Conservation (phyloP, 2,113 vertebrate genomes). For the Ammospiza caudacuta region DNA sequence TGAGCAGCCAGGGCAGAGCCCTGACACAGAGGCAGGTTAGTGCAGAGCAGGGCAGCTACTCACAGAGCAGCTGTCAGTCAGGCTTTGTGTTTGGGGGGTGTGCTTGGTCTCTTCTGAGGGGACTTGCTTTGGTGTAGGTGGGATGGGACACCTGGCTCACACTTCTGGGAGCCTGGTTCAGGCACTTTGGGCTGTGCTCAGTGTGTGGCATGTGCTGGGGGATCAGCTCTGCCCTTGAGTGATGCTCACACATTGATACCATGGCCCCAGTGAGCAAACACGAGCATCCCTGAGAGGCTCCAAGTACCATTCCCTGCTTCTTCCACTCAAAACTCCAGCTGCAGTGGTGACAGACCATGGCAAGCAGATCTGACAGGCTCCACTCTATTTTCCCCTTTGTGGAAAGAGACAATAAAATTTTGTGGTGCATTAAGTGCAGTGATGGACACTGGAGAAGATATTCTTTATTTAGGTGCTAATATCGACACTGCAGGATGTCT, state of each 20-base stretch:
- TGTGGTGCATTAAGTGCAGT: not conserved
- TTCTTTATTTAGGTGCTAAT: not conserved
- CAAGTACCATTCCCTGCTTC: not conserved
- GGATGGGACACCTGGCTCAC: not conserved
- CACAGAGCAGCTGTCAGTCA: not conserved
- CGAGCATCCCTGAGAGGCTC: not conserved
- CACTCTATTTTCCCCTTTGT: not conserved
- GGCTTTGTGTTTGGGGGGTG: not conserved
- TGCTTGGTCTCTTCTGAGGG: not conserved
- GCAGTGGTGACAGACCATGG: not conserved
- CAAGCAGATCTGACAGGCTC: not conserved
- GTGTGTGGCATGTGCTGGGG: not conserved
- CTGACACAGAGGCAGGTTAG: not conserved
- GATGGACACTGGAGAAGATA: not conserved
- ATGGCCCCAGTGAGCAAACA: not conserved
- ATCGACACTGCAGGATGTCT: not conserved
- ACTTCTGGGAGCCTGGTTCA: not conserved
- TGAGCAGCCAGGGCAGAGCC: not conserved
- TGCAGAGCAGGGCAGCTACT: not conserved
- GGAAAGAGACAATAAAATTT: not conserved
- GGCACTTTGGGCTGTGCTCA: not conserved
- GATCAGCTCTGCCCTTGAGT: accelerated
- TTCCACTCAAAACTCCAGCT: not conserved
- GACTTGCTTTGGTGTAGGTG: not conserved
- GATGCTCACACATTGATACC: accelerated